Evolutionary conservation across 2,797 vertebrate genomes (phyloP), one percentile per base, ranked within the genome.

Genomic region (Aphelocoma californica): DNA sequence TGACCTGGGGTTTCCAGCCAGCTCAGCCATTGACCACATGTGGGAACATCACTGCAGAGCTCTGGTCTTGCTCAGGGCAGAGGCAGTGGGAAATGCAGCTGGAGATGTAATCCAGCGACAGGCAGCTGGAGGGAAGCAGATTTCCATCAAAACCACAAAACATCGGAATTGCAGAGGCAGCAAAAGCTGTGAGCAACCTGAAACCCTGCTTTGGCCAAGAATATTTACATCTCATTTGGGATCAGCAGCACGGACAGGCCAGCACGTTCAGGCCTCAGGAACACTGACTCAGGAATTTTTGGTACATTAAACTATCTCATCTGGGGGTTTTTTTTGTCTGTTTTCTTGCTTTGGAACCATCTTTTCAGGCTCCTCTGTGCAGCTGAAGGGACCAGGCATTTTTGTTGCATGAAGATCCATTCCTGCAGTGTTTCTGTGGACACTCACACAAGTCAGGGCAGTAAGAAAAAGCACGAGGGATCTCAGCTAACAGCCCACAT

Each of bases 91-190:
- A 69, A 61, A 5, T 42, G 66, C 81, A 84, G 83, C 73, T 42
- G 34, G 66, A 72, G 86, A 6, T 96, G 95, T 45, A 96, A 96
- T 95, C 96, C 91, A 96, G 53, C 11, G 0, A 70, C 51, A 96
- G 84, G 26, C 95, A 96, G 95, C 94, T 96, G 96, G 96, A 96
- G 95, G 96, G 96, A 89, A 80, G 94, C 94, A 96, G 84, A 96
- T 92, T 91, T 54, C 96, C 91, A 94, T 20, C 32, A 0, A 62
- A 96, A 88, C 67, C 91, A 62, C 81, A 44, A 10, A 47, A 4
- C 0, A 0, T 11, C 1, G 3, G 64, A 78, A 86, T 3, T 69
- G 86, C 88, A 88, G 88, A 69, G 44, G 61, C 56, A 88, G 94
- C 73, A 58, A 87, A 95, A 92, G 60, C 91, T 77, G 71, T 1